Percentiles rank a stretch among this genome's conserved stretches.
phyloP scores from a whole-genome alignment of 1,140 invertebrate genomes.

The Pachyrhynchus sulphureomaculatus region DNA sequence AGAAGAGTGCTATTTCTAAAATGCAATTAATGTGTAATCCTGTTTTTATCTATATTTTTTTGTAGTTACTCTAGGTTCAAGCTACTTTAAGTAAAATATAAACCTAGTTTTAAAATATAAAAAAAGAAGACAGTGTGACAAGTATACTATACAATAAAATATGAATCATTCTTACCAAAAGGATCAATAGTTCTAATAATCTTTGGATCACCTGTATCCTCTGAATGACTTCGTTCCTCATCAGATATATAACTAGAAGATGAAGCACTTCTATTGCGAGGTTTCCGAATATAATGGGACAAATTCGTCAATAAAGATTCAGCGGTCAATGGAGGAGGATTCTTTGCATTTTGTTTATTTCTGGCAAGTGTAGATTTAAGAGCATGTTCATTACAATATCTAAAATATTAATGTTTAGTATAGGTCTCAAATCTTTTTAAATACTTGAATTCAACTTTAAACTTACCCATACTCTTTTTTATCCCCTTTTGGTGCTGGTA shows the following conservation, averaged over 20 bases:
- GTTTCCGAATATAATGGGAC: conserved; percentile 57
- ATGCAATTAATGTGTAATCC: no score
- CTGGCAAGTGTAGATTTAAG: conserved; percentile 60
- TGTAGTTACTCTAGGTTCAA: no score
- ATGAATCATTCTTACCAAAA: conserved; percentile 63
- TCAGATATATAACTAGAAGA: conserved; percentile 41
- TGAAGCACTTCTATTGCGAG: conserved; percentile 36
- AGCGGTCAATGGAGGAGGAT: conserved; percentile 60
- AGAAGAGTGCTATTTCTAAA: no score
- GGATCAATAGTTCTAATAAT: conserved; percentile 52
- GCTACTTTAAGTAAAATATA: no score
- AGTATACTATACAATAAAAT: no score
- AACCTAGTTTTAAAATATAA: no score
- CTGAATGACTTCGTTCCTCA: conserved; percentile 41
- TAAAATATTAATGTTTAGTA: no score
- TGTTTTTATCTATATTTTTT: no score
- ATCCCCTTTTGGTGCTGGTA: conserved; percentile 70
- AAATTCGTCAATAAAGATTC: conserved; percentile 61
- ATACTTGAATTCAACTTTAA: no score
- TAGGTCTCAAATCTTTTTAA: no score
- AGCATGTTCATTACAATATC: conserved; percentile 67
- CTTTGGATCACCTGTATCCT: conserved; percentile 46
- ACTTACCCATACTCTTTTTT: conserved; percentile 47
- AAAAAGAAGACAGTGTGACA: no score
- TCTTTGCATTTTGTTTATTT: conserved; percentile 58